A percentile compares a stretch with the other conserved stretches of the same genome.
These are phyloP conservation scores for Chymomyza amoena DNA, from an alignment of 2,888 invertebrate genomes.

Conservation along the genomic window DNA sequence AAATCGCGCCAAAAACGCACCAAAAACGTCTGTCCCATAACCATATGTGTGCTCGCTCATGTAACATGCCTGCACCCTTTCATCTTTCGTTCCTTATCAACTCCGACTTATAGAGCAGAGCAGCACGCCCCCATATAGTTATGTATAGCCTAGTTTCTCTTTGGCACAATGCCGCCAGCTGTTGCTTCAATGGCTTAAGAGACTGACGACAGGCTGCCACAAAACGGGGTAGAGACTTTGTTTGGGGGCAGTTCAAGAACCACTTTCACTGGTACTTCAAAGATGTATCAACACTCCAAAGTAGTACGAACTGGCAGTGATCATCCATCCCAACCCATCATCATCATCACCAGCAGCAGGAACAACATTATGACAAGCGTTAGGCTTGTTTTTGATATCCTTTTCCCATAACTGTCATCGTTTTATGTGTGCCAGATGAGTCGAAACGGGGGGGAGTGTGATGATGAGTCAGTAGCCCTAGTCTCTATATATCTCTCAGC, in stretches of 20 bases:
- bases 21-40: no score
- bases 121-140: not conserved
- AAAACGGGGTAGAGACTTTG: not conserved
- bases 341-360: not conserved
- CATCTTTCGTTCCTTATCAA: not conserved
- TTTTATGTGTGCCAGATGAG: conserved; percentile 21
- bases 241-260: not conserved
- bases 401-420: conserved; percentile 68
- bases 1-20: no score
- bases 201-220: not conserved
- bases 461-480: not conserved
- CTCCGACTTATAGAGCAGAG: not conserved
- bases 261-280: not conserved
- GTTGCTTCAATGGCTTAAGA: not conserved
- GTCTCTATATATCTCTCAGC: conserved; percentile 6
- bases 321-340: conserved; percentile 1
- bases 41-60: not conserved
- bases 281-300: conserved; percentile 35
- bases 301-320: not conserved
- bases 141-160: not conserved
- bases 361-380: not conserved
- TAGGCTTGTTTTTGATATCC: conserved; percentile 51
- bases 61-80: not conserved
- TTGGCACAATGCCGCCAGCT: not conserved
- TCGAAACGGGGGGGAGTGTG: not conserved